These are phyloP conservation scores for Hemistola chrysoprasaria DNA, from an alignment of 2,888 invertebrate genomes.

Conservation along the genomic window DNA sequence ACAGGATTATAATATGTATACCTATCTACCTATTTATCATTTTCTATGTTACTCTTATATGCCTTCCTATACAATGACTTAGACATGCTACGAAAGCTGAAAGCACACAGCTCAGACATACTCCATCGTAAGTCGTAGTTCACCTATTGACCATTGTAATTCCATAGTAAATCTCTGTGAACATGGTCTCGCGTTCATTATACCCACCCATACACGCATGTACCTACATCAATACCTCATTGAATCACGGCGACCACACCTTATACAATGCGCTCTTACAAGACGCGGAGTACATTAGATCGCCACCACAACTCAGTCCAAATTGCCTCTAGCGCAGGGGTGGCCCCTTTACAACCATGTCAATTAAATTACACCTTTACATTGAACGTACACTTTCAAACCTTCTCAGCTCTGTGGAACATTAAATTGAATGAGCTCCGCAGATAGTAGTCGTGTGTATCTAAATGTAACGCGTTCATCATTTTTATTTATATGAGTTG, in stretches of 20 bases:
- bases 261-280: slow-evolving; percentile 20
- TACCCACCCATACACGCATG: too few species aligned
- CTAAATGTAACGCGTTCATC: slow-evolving; percentile 24
- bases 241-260: slow-evolving; percentile 17
- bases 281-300: slow-evolving; percentile 13
- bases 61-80: too few species aligned
- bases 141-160: neutral
- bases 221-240: slow-evolving; percentile 9
- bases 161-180: neutral
- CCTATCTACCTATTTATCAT: too few species aligned
- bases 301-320: slow-evolving; percentile 12
- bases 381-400: slow-evolving; percentile 18
- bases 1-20: too few species aligned
- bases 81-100: too few species aligned
- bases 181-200: neutral
- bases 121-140: neutral
- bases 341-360: slow-evolving; percentile 25
- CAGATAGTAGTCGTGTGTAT: slow-evolving; percentile 24
- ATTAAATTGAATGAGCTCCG: slow-evolving; percentile 19
- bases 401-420: slow-evolving; percentile 18
- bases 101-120: too few species aligned
- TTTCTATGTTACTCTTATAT: too few species aligned
- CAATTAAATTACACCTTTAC: slow-evolving; percentile 23
- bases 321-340: slow-evolving; percentile 12
- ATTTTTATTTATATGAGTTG: slow-evolving; percentile 27